These are phyloP conservation scores for Labeo catla DNA, from an alignment of 2,113 vertebrate genomes.

Conservation along the genomic window DNA sequence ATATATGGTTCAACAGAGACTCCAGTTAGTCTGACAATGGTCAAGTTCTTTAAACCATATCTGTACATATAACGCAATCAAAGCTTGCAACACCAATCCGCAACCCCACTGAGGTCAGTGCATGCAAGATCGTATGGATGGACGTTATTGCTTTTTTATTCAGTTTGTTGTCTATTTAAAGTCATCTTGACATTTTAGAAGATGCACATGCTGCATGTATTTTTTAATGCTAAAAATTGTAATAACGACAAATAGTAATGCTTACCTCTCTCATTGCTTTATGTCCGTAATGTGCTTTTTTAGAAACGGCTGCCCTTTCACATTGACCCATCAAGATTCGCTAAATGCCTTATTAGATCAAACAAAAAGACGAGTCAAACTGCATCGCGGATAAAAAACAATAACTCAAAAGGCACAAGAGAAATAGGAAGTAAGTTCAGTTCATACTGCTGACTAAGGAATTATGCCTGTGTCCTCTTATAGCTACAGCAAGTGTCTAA, in stretches of 20 bases:
- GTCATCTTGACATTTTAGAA: background rate
- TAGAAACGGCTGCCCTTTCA: background rate
- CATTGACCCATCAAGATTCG: background rate
- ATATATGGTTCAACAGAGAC: background rate
- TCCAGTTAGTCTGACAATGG: background rate
- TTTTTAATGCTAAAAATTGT: background rate
- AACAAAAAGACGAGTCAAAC: background rate
- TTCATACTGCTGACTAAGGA: constrained; percentile 57
- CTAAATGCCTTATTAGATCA: background rate
- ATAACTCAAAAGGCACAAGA: constrained; percentile 27
- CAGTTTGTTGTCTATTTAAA: background rate
- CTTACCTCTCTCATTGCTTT: constrained; percentile 10
- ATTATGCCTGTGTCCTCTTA: constrained; percentile 45
- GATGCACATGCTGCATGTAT: background rate
- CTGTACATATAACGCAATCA: background rate
- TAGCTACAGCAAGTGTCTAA: constrained; percentile 52
- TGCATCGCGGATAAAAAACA: constrained; percentile 12
- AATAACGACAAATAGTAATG: background rate
- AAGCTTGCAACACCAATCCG: background rate
- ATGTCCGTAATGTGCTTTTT: background rate
- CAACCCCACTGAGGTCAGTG: background rate
- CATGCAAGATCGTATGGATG: background rate
- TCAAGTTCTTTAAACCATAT: background rate
- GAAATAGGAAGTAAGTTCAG: constrained; percentile 48
- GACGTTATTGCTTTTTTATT: background rate